Conservation (phyloP, 2,888 invertebrate species). For the Leptopilina myrica region DNA sequence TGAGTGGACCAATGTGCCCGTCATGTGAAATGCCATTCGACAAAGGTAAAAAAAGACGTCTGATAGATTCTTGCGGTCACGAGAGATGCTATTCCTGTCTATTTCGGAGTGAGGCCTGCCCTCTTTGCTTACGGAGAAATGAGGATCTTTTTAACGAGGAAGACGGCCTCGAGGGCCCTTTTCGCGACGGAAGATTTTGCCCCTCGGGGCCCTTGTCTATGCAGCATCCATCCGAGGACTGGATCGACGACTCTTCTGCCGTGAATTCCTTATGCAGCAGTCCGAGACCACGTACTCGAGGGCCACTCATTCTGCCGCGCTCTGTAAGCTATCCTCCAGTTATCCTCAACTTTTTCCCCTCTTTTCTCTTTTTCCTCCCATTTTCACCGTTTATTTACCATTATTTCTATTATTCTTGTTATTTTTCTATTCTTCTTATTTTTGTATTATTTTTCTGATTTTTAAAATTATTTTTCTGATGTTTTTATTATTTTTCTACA, state of each 20-base stretch:
- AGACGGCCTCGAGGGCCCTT: conserved; percentile 77
- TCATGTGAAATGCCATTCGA: conserved; percentile 96
- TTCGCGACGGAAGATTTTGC: conserved; percentile 62
- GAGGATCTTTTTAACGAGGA: conserved; percentile 72
- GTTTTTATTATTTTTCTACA: no score
- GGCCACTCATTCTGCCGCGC: conserved; percentile 50
- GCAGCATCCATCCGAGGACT: conserved; percentile 62
- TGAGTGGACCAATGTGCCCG: conserved; percentile 82
- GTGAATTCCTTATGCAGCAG: conserved; percentile 73
- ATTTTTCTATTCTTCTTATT: no score
- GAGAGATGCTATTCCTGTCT: conserved; percentile 96
- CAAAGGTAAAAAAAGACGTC: conserved; percentile 95
- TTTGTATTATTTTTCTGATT: no score
- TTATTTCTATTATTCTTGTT: no score
- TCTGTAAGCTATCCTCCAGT: conserved; percentile 72
- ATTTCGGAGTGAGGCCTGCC: conserved; percentile 94
- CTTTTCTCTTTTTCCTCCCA: not conserved
- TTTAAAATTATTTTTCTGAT: no score
- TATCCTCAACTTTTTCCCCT: not conserved
- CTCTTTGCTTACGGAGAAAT: conserved; percentile 82
- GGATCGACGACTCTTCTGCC: conserved; percentile 71
- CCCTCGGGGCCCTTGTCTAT: conserved; percentile 67
- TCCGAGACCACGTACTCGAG: conserved; percentile 69
- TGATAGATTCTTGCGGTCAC: conserved; percentile 97
- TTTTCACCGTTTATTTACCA: no score